Percentiles rank a stretch among this genome's conserved stretches.
phyloP scores from a whole-genome alignment of 2,888 invertebrate species.

The Drosophila buzzatii region DNA sequence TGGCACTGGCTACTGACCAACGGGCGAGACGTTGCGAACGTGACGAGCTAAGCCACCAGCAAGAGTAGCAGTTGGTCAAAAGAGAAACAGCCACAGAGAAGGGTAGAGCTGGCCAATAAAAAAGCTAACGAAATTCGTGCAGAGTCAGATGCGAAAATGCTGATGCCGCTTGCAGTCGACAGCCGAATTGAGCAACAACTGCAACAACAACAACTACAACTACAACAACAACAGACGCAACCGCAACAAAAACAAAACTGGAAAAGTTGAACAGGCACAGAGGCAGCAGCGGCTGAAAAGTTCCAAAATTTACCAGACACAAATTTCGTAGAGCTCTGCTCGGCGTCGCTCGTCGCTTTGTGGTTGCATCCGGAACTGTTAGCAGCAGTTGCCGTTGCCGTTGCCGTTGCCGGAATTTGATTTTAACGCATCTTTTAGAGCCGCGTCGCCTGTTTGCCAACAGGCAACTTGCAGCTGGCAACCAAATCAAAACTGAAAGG shows the following conservation, averaged over 20 bases:
- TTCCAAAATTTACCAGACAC: slow-evolving; percentile 67
- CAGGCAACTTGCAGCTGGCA: slow-evolving; percentile 38
- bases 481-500: slow-evolving; percentile 31
- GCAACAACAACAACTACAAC: slow-evolving; percentile 15
- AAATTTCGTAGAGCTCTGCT: slow-evolving; percentile 25
- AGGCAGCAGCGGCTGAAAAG: slow-evolving; percentile 54
- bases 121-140: slow-evolving; percentile 55
- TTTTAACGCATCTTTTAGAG: slow-evolving; percentile 60
- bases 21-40: slow-evolving; percentile 28
- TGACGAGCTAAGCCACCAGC: slow-evolving; percentile 36
- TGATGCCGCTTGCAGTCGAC: slow-evolving; percentile 56
- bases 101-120: slow-evolving; percentile 51
- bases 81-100: slow-evolving; percentile 3
- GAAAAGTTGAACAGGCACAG: slow-evolving; percentile 52
- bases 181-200: slow-evolving; percentile 34
- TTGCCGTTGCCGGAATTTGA: slow-evolving; percentile 50
- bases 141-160: slow-evolving; percentile 60
- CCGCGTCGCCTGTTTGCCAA: slow-evolving; percentile 33
- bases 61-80: slow-evolving; percentile 25
- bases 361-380: slow-evolving; percentile 58
- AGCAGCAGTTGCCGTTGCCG: slow-evolving; percentile 36
- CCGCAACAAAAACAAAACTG: slow-evolving; percentile 68
- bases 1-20: slow-evolving; percentile 31
- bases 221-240: slow-evolving; percentile 23
- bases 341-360: slow-evolving; percentile 26